Conservation (phyloP, 2,113 vertebrate genomes). For the Ageneiosus marmoratus region DNA sequence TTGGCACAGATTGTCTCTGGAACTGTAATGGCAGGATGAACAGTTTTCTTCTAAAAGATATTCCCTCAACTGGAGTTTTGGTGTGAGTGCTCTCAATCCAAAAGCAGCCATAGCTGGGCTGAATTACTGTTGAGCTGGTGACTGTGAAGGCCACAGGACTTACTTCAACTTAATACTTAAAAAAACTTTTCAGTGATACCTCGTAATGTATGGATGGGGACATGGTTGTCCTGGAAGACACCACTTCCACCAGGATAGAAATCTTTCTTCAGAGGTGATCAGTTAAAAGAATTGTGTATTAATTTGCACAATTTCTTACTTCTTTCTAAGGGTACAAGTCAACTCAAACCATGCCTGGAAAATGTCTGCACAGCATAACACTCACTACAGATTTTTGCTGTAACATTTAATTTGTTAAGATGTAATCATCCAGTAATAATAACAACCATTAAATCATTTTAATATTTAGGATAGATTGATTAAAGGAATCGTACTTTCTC, state of each 20-base stretch:
- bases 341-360: not conserved
- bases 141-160: not conserved
- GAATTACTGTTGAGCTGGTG: not conserved
- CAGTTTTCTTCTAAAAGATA: not conserved
- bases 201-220: not conserved
- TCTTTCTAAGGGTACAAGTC: not conserved
- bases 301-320: not conserved
- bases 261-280: not conserved
- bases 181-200: not conserved
- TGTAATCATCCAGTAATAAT: too few species aligned
- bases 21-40: not conserved
- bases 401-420: not conserved
- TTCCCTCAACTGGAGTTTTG: not conserved
- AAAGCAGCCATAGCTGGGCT: not conserved
- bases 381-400: not conserved
- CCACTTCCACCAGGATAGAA: constrained; percentile 12
- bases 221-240: not conserved
- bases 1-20: constrained; percentile 3
- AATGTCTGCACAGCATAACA: not conserved
- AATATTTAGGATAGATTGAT: not conserved
- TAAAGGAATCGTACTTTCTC: not conserved
- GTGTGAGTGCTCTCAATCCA: not conserved
- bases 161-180: not conserved
- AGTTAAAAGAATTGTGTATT: not conserved
- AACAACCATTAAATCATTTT: too few species aligned